phyloP scores from a whole-genome alignment of 2,888 invertebrate species.

The Fragum whitleyi region DNA sequence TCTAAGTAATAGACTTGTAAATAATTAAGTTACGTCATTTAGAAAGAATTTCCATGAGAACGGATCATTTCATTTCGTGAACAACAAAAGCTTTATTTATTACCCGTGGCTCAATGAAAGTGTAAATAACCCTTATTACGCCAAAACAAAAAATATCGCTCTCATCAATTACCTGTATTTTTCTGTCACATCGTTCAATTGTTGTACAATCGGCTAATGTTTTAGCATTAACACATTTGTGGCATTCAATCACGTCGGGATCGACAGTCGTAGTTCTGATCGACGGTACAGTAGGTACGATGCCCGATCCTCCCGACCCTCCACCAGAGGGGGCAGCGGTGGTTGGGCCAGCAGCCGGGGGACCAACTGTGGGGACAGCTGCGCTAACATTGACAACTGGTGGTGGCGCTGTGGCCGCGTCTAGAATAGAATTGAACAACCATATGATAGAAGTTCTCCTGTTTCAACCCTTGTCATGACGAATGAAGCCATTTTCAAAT shows the following conservation, averaged over 20 bases:
- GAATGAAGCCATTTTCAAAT: no score
- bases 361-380: neutral
- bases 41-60: no score
- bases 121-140: no score
- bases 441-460: no score
- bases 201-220: conserved; percentile 13
- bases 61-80: no score
- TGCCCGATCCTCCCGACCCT: neutral
- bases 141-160: no score
- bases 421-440: neutral
- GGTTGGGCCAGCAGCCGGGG: neutral
- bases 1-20: no score
- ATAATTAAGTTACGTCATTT: no score
- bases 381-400: neutral
- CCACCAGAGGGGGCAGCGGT: neutral
- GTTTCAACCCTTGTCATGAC: no score
- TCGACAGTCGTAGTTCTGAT: conserved; percentile 13
- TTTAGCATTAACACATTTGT: conserved; percentile 8
- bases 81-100: no score
- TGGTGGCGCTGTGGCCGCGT: neutral
- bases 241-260: neutral
- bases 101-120: no score
- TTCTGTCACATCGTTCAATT: conserved; percentile 9
- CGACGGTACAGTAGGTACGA: neutral
- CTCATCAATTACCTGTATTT: conserved; percentile 10